Evolutionary conservation across 2,113 vertebrate genomes (phyloP).

Genomic region (Hepsetus odoe): DNA sequence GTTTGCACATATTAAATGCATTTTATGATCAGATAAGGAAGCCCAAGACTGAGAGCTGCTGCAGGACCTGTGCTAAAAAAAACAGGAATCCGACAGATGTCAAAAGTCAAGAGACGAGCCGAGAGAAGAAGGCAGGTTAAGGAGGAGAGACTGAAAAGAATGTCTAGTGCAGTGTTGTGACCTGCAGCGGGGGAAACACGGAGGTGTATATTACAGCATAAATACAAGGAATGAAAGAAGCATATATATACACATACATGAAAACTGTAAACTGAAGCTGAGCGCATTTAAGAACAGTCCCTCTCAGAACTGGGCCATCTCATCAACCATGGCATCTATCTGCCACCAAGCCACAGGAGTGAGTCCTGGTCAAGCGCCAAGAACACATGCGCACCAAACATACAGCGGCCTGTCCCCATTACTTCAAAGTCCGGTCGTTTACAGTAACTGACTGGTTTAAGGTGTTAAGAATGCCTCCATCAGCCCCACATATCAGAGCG

Average conservation of each 20-base stretch:
- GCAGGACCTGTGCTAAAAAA: not conserved
- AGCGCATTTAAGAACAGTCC: slow-evolving; percentile 5
- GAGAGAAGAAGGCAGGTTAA: not conserved
- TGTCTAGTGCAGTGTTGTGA: no score
- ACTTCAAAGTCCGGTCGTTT: slow-evolving; percentile 19
- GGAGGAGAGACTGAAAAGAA: not conserved
- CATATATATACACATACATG: not conserved
- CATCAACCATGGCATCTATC: slow-evolving; percentile 24
- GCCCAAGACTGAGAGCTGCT: slow-evolving; percentile 6
- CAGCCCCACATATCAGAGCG: not conserved
- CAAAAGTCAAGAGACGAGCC: not conserved
- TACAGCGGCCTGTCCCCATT: slow-evolving; percentile 20
- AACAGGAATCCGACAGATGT: not conserved
- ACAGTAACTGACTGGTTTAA: not conserved
- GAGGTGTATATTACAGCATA: no score
- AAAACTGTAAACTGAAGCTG: not conserved
- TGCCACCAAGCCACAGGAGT: slow-evolving; percentile 18
- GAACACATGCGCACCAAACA: slow-evolving; percentile 22
- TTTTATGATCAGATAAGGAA: slow-evolving; percentile 3
- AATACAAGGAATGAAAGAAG: not conserved
- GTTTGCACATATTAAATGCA: not conserved
- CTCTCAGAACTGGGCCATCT: slow-evolving; percentile 44
- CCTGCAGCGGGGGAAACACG: no score
- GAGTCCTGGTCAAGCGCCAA: not conserved
- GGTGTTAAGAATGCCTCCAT: slow-evolving; percentile 5